phyloP scores from a whole-genome alignment of 1,140 invertebrate species.

The Archivesica marissinica region DNA sequence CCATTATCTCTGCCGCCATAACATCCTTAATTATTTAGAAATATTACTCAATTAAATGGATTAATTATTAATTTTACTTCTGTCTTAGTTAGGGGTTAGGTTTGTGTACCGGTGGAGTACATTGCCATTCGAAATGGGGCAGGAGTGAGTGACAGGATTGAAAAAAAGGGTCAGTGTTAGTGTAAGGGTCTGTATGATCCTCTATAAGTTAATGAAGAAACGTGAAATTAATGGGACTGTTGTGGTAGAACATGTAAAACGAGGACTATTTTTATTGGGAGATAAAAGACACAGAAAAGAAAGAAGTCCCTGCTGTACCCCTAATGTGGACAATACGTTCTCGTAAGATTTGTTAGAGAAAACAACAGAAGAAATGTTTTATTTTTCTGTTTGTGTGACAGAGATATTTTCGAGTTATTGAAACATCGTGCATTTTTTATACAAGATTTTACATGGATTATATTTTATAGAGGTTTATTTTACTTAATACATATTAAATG shows the following conservation, averaged over 20 bases:
- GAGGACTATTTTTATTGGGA: too few species aligned
- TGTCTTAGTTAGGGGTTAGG: background rate
- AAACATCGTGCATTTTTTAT: conserved; percentile 9
- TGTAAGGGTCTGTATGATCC: background rate
- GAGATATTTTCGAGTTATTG: too few species aligned
- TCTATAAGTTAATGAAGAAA: background rate
- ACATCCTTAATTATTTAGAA: background rate
- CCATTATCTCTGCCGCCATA: background rate
- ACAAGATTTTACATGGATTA: conserved; percentile 7
- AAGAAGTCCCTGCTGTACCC: too few species aligned
- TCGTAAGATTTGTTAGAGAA: too few species aligned
- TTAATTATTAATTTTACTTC: conserved; percentile 11
- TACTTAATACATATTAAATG: background rate
- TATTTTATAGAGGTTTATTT: background rate
- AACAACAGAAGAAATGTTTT: too few species aligned
- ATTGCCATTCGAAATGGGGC: conserved; percentile 9
- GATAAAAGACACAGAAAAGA: too few species aligned
- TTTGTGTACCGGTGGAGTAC: background rate
- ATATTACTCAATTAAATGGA: conserved; percentile 6
- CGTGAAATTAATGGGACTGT: too few species aligned
- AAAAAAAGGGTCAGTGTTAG: background rate
- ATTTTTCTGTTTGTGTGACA: too few species aligned
- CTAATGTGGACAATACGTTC: too few species aligned
- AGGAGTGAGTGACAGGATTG: background rate
- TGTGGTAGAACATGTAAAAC: too few species aligned